Base-by-base conservation (phyloP, 2,888 invertebrate species). In the Unio delphinus region DNA sequence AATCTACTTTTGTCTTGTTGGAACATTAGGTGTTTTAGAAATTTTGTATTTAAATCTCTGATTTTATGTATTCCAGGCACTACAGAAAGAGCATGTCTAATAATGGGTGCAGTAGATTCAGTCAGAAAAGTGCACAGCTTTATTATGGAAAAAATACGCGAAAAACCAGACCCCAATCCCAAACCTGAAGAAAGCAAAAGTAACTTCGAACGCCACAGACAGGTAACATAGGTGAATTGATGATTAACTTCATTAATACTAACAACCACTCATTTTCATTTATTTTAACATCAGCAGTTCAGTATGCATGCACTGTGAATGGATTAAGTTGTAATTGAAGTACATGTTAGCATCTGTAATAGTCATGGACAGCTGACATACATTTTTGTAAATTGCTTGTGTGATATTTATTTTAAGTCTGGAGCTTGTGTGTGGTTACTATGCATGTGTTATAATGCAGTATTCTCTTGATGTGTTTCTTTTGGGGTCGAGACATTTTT, bases 51-150 rank as follows among this genome's bases (percentile, higher is more conserved):
- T 45, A 45, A 45, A 45, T 45, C 15, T 28, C 61, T 15, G 11
- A 4, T 63, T 15, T 64, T 64, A 18, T 65, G 61, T 61, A 64
- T 82, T 86, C 54, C 83, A 89, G 90, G 89, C 60, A 90, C 90
- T 68, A 87, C 87, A 71, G 90, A 90, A 76, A 81, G 90, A 61
- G 88, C 90, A 54, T 90, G 90, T 78, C 86, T 90, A 67, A 89
- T 90, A 54, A 87, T 87, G 80, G 90, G 90, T 58, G 83, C 84
- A 23, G 85, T 87, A 55, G 88, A 89, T 66, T 82, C 87, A 68
- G 88, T 90, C 67, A 81, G 85, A 72, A 82, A 85, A 77, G 89
- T 89, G 56, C 88, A 89, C 77, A 83, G 83, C 78, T 88, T 89
- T 77, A 88, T 90, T 64, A 88, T 88, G 86, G 89, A 90, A 77